A percentile compares a stretch with the other conserved stretches of the same genome.
Conservation (phyloP, 1,140 invertebrate species). For the Drosophila prosaltans region DNA sequence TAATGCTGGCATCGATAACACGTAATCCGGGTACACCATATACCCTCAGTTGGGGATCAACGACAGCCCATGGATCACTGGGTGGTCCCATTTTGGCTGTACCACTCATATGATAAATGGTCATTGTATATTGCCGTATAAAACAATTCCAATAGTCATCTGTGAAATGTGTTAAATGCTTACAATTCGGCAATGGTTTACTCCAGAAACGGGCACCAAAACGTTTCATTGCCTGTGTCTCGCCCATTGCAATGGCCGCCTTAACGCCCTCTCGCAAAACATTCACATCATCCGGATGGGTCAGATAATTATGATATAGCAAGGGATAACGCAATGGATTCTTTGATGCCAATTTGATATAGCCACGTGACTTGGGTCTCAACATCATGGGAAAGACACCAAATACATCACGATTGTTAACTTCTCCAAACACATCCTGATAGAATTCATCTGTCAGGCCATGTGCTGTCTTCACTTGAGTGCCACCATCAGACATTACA, state of each 20-base stretch:
- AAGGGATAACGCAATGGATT: constrained; percentile 94
- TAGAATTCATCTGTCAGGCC: constrained; percentile 91
- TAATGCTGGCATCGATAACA: constrained; percentile 84
- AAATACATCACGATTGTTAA: constrained; percentile 89
- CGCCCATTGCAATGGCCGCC: constrained; percentile 90
- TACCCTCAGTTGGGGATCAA: constrained; percentile 90
- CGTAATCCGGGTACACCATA: constrained; percentile 90
- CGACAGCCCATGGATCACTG: constrained; percentile 90
- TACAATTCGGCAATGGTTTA: constrained; percentile 90
- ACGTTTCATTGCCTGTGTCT: constrained; percentile 88
- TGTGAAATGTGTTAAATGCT: constrained; percentile 88
- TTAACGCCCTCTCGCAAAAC: constrained; percentile 93
- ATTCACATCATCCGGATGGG: constrained; percentile 90
- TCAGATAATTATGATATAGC: constrained; percentile 92
- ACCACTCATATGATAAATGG: constrained; percentile 93
- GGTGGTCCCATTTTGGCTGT: constrained; percentile 93
- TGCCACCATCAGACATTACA: constrained; percentile 87
- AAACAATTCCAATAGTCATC: constrained; percentile 94
- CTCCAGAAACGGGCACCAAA: constrained; percentile 90
- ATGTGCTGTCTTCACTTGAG: constrained; percentile 90
- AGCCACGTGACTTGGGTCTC: constrained; percentile 92
- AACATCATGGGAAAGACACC: constrained; percentile 94
- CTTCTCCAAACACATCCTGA: constrained; percentile 87
- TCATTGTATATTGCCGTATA: constrained; percentile 92
- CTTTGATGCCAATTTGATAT: constrained; percentile 88